Evolutionary conservation across 35 echinoderm and acorn worm species (phyloP).

Genomic region (Chiridota heheva): DNA sequence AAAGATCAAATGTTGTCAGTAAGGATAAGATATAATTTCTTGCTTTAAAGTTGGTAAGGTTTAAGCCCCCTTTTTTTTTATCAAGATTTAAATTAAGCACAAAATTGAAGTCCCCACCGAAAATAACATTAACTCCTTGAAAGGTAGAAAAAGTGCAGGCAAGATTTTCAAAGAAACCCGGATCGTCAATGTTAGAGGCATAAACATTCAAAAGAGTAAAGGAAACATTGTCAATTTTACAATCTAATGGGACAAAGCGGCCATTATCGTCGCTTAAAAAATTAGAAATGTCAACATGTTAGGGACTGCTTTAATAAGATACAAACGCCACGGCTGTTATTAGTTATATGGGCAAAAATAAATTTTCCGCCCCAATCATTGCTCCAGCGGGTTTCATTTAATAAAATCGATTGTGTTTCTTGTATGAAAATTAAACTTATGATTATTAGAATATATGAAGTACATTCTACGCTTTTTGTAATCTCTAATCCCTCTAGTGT

Average conservation of each 20-base stretch:
- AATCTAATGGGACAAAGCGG: background rate
- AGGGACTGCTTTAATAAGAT: constrained; percentile 19
- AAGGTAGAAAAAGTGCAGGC: too few relatives aligned
- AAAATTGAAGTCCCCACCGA: background rate
- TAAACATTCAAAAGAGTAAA: constrained; percentile 5
- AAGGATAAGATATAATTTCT: background rate
- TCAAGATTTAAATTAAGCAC: background rate
- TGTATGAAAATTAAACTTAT: background rate
- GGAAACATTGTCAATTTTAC: background rate
- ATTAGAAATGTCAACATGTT: background rate
- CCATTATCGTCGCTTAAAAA: background rate
- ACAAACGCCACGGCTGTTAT: background rate
- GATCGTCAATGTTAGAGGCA: background rate
- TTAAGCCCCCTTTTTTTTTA: background rate
- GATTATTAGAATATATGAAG: background rate
- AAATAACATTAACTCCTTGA: background rate
- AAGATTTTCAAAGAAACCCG: background rate
- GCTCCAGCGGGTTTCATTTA: background rate
- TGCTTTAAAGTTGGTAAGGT: constrained; percentile 3
- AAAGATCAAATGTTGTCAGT: background rate
- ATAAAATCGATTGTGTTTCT: background rate
- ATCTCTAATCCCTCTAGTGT: background rate
- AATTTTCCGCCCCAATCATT: background rate
- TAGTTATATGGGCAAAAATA: background rate
- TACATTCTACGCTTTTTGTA: background rate